These are phyloP conservation scores for Phalanger gymnotis DNA, from an alignment of 2,797 vertebrate species.

Conservation along the genomic window DNA sequence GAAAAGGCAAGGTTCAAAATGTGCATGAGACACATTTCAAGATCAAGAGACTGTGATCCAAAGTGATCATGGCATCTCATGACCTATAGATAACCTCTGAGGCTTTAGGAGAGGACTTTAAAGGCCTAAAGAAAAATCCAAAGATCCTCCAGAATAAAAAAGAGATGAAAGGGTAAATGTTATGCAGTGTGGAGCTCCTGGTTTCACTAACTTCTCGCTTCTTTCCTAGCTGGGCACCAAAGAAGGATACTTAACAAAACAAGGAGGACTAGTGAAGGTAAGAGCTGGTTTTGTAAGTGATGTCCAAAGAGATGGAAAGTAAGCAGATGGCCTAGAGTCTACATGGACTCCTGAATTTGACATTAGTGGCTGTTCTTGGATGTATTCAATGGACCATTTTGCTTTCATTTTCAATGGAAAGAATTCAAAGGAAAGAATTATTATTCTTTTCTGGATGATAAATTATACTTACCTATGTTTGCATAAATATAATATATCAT, in stretches of 20 bases:
- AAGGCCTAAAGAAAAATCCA: background rate
- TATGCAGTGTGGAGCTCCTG: background rate
- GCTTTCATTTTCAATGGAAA: background rate
- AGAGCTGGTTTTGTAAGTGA: slow-evolving; percentile 48
- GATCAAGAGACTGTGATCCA: background rate
- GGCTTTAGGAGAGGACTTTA: background rate
- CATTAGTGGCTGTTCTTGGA: background rate
- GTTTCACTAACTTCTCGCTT: background rate
- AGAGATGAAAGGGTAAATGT: background rate
- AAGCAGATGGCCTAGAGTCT: fast-evolving
- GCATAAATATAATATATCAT: background rate
- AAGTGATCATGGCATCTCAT: background rate
- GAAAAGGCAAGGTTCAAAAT: background rate
- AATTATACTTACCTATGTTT: background rate
- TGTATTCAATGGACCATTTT: background rate
- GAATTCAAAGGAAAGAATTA: too few species aligned
- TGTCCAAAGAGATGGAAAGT: background rate
- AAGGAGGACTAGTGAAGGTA: slow-evolving; percentile 96
- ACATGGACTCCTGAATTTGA: background rate
- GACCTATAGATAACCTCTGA: background rate
- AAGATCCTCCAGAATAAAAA: background rate
- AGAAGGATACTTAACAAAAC: slow-evolving; percentile 96
- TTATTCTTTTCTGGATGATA: background rate
- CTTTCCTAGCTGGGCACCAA: slow-evolving; percentile 94
- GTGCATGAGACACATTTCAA: background rate